Percentiles rank a stretch among this genome's conserved stretches.
Conservation (phyloP, 2,888 invertebrate species). For the Hemithea aestivaria region DNA sequence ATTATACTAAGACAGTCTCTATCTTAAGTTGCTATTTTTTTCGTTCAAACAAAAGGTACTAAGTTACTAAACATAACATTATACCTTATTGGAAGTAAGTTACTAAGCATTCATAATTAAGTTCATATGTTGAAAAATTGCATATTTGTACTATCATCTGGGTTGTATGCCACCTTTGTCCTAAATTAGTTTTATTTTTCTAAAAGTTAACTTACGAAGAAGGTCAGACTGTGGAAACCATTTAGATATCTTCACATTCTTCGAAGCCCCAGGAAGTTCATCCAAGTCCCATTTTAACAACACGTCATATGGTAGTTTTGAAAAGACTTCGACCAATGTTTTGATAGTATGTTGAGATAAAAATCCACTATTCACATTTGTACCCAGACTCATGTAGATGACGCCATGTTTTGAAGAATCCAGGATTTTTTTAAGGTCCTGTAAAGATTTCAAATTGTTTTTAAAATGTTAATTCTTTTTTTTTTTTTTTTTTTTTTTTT, state of each 20-base stretch:
- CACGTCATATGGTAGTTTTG: slow-evolving; percentile 51
- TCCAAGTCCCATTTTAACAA: slow-evolving; percentile 56
- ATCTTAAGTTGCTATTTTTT: too few relatives aligned
- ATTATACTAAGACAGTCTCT: too few relatives aligned
- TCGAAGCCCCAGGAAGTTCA: slow-evolving; percentile 31
- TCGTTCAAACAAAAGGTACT: too few relatives aligned
- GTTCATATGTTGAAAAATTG: too few relatives aligned
- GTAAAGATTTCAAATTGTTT: slow-evolving; percentile 20
- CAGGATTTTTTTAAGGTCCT: slow-evolving; percentile 43
- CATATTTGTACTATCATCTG: too few relatives aligned
- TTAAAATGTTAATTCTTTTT: too few relatives aligned
- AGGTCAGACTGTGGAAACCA: slow-evolving; percentile 64
- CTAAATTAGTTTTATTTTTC: too few relatives aligned
- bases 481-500: too few relatives aligned
- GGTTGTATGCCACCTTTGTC: too few relatives aligned
- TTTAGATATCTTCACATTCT: slow-evolving; percentile 42
- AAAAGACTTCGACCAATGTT: slow-evolving; percentile 44
- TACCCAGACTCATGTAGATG: slow-evolving; percentile 39
- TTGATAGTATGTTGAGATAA: slow-evolving; percentile 41
- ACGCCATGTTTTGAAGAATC: slow-evolving; percentile 35
- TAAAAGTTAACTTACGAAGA: slow-evolving; percentile 38
- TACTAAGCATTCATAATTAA: too few relatives aligned
- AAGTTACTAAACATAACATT: too few relatives aligned
- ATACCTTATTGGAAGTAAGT: too few relatives aligned
- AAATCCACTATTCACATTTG: slow-evolving; percentile 34